Evolutionary conservation across 2,888 invertebrate species (phyloP).

Genomic region (Agonopterix subpropinquella): DNA sequence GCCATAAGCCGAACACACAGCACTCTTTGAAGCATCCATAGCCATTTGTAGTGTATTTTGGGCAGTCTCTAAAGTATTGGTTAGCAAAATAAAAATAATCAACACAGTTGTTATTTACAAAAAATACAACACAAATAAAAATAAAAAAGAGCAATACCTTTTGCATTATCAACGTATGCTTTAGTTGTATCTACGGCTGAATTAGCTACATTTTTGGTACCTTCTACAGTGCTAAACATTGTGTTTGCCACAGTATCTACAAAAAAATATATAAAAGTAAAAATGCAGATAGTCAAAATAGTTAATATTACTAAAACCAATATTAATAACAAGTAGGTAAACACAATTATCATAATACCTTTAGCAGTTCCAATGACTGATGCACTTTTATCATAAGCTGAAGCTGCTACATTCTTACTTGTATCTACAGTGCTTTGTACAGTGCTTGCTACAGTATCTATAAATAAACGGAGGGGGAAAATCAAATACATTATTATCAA

Average conservation of each 20-base stretch:
- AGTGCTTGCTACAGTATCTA: slow-evolving; percentile 15
- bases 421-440: slow-evolving; percentile 23
- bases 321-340: no score
- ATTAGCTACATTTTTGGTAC: slow-evolving; percentile 40
- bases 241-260: slow-evolving; percentile 43
- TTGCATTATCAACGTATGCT: slow-evolving; percentile 42
- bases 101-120: slow-evolving; percentile 20
- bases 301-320: no score
- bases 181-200: slow-evolving; percentile 43
- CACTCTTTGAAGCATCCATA: slow-evolving; percentile 35
- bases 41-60: slow-evolving; percentile 44
- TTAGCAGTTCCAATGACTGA: slow-evolving; percentile 37
- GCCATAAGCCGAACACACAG: slow-evolving; percentile 46
- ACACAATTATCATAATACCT: slow-evolving; percentile 18
- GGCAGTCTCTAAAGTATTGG: slow-evolving; percentile 44
- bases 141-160: slow-evolving; percentile 35
- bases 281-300: no score
- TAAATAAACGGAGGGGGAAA: slow-evolving; percentile 6
- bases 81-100: slow-evolving; percentile 22
- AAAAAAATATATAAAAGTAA: slow-evolving; percentile 7
- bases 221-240: slow-evolving; percentile 36
- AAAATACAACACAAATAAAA: slow-evolving; percentile 13
- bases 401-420: slow-evolving; percentile 40
- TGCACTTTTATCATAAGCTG: slow-evolving; percentile 39
- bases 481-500: background rate